phyloP scores from a whole-genome alignment of 2,888 invertebrate species.

The Clostera curtula region DNA sequence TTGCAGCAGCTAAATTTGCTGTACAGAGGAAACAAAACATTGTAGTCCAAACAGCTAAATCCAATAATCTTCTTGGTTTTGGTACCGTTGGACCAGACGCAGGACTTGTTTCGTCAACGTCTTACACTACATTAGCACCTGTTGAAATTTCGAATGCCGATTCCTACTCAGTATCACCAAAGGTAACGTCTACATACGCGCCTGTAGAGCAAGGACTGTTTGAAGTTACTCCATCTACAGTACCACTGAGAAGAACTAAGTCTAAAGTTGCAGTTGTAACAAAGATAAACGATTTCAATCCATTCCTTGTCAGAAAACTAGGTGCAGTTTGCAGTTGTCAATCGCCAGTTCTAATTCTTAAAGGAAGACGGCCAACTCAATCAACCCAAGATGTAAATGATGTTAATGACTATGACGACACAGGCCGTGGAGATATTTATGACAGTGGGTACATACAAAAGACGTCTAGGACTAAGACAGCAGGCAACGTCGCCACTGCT shows the following conservation, averaged over 20 bases:
- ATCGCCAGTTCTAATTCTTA: conserved; percentile 70
- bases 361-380: conserved; percentile 58
- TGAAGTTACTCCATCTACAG: conserved; percentile 48
- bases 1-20: conserved; percentile 29
- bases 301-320: conserved; percentile 80
- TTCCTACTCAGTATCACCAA: conserved; percentile 31
- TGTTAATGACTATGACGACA: conserved; percentile 43
- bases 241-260: conserved; percentile 46
- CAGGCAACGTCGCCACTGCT: conserved; percentile 29
- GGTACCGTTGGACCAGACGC: conserved; percentile 51
- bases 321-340: conserved; percentile 84
- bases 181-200: conserved; percentile 44
- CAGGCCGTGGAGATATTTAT: conserved; percentile 42
- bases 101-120: conserved; percentile 45
- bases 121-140: conserved; percentile 50
- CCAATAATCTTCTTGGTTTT: conserved; percentile 50
- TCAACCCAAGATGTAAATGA: conserved; percentile 39
- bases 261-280: conserved; percentile 76
- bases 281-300: conserved; percentile 82
- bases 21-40: conserved; percentile 48
- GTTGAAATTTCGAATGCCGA: conserved; percentile 35
- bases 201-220: conserved; percentile 52
- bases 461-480: conserved; percentile 29
- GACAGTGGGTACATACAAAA: conserved; percentile 40
- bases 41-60: conserved; percentile 54